Conservation (phyloP, 2,888 invertebrate species). For the Noctua comes region DNA sequence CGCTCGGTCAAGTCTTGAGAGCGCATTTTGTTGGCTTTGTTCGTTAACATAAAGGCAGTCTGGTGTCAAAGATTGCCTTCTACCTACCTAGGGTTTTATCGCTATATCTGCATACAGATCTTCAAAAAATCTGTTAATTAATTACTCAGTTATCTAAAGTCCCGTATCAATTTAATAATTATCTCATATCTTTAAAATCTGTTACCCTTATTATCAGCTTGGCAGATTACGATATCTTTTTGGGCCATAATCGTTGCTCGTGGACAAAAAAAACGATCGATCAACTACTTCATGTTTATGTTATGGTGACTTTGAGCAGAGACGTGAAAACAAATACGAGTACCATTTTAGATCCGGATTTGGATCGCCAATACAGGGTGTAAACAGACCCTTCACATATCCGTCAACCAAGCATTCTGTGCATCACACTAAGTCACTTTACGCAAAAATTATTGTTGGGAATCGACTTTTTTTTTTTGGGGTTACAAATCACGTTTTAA, state of each 20-base stretch:
- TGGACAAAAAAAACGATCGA: conserved; percentile 25
- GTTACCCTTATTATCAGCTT: conserved; percentile 18
- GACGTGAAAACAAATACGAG: neutral
- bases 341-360: neutral
- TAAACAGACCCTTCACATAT: too few species aligned
- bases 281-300: conserved; percentile 8
- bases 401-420: too few species aligned
- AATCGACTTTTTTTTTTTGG: too few species aligned
- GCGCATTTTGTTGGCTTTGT: conserved; percentile 16
- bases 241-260: conserved; percentile 12
- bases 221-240: conserved; percentile 37
- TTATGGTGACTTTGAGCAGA: conserved; percentile 7
- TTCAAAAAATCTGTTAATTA: conserved; percentile 16
- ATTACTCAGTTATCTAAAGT: conserved; percentile 14
- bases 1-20: conserved; percentile 15
- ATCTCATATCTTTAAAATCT: conserved; percentile 46
- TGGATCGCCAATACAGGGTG: neutral
- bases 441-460: too few species aligned
- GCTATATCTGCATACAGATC: conserved; percentile 9
- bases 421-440: too few species aligned
- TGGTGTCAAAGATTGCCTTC: neutral
- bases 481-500: too few species aligned
- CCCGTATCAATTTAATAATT: conserved; percentile 5
- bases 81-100: neutral
- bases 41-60: neutral